Base-by-base conservation (phyloP, 2,797 vertebrate species). In the Pantherophis alleghaniensis region DNA sequence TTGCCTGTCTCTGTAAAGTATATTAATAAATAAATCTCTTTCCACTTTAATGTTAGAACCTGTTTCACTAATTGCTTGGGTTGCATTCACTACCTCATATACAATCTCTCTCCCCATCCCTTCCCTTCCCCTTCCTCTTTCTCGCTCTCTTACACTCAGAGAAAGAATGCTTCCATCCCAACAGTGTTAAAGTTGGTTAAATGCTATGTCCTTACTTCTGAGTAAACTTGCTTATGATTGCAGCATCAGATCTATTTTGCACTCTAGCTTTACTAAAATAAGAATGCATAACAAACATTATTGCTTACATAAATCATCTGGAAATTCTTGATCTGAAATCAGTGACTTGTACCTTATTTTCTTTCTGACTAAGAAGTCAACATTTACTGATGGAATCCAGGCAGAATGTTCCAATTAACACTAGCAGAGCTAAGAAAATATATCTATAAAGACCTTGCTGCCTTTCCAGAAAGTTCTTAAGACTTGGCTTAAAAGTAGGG, bases 281-380 rank as follows among this genome's bases (percentile, higher is more conserved):
- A 92, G 92, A 28, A n/a, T 2, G 26, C 56, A 93, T 24, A 6
- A 89, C 32, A 69, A 83, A 56, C 55, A 9, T 93, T 93, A 96
- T 61, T 61, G 16, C 59, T 63, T 63, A 26, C 74, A 55, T 69
- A 20, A 55, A 60, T 42, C n/a, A 87, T 51, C 11, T 53, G 42
- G 10, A 61, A 61, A 47, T 60, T 12, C n/a, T 47, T 60, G 37
- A 28, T 66, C 69, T 87, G 90, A 91, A 91, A 79, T 90, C 42
- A 61, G 16, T 86, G 86, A 22, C 5, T 51, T 61, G 14, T 28
- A 22, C 18, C 24, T 74, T 4, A 53, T n/a, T 20, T 60, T 18
- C 37, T 86, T 83, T 91, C 26, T 53, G 57, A n/a, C 26, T 63
- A 32, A 51, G 37, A 53, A 66, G 11, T 26, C 51, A 22, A 9